Base-by-base conservation (phyloP, 2,113 vertebrate species). In the Opisthocomus hoazin region DNA sequence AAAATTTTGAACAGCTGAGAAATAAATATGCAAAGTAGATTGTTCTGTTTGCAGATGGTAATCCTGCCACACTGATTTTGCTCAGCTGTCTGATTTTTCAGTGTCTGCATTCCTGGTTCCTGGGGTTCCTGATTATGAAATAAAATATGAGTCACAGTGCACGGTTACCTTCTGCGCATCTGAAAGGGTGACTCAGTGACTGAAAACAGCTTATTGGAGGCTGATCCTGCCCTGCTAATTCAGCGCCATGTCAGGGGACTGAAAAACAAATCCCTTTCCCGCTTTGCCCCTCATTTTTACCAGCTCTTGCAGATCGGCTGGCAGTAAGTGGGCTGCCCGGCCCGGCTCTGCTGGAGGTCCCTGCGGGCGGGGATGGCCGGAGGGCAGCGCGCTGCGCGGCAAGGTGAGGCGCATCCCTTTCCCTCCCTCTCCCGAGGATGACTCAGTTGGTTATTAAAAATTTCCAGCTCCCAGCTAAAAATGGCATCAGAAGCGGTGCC, bases 381-480 rank as follows among this genome's bases (percentile, higher is more conserved):
- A 39, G 7, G 83, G 87, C 81, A 89, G 78, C 57, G 9, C 10
- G 19, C 74, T 27, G 61, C 37, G 17, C 14, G 7, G 89, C 79
- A 89, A 97, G 92, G 93, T 89, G 94, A 95, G 94, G 84, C 53
- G 24, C 93, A 78, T 77, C 94, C 89, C 64, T 83, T 46, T 64
- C 58, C 85, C 81, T 76, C 43, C 64, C 57, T 78, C 90, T 82
- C 65, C 58, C 2, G 8, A 36, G 80, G 58, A 90, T 97, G 95
- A 97, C 86, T 96, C 97, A 94, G 86, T 46, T 7, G 0, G 22
- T 94, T 94, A 96, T 95, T 96, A 96, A 97, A 97, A 87, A 96
- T 93, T 91, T 89, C 90, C 95, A 97, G 84, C 94, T 96, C 77
- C 66, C 69, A 92, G 93, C 94, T 97, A 96, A 97, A 97, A 97